Evolutionary conservation across 1,140 invertebrate genomes (phyloP).

Genomic region (Sinella curviseta): DNA sequence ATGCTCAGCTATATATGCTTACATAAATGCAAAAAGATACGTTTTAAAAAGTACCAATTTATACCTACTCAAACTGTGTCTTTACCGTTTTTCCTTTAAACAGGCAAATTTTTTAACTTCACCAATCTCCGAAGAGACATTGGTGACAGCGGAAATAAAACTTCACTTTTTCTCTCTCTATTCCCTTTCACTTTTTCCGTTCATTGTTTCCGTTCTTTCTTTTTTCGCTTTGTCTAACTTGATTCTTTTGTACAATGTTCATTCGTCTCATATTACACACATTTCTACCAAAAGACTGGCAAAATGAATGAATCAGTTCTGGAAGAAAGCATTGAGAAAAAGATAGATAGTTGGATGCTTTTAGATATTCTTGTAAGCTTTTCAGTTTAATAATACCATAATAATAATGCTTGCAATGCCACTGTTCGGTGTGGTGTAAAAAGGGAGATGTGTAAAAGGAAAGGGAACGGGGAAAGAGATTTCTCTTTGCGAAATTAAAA

Average conservation of each 20-base stretch:
- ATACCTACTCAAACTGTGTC: too few relatives aligned
- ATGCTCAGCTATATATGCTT: too few relatives aligned
- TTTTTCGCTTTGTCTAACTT: neutral
- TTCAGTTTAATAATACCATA: too few relatives aligned
- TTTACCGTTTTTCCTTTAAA: too few relatives aligned
- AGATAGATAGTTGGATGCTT: too few relatives aligned
- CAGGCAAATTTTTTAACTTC: too few relatives aligned
- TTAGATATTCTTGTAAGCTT: too few relatives aligned
- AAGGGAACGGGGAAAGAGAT: neutral
- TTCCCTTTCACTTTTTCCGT: neutral
- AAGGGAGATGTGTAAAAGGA: neutral
- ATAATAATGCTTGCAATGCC: too few relatives aligned
- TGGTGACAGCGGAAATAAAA: neutral
- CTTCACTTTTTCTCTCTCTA: neutral
- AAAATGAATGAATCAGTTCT: neutral
- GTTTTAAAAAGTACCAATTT: too few relatives aligned
- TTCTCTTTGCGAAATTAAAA: slow-evolving; percentile 19
- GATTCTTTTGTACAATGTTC: too few relatives aligned
- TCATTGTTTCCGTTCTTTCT: neutral
- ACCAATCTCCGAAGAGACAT: neutral
- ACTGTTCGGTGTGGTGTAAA: too few relatives aligned
- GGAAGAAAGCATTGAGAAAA: neutral
- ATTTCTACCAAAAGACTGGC: neutral
- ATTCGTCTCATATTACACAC: neutral
- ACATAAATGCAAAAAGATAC: too few relatives aligned